Percentiles rank a stretch among this genome's conserved stretches.
Evolutionary conservation across 2,888 invertebrate genomes (phyloP).

Genomic region (Ernsta delagoae): DNA sequence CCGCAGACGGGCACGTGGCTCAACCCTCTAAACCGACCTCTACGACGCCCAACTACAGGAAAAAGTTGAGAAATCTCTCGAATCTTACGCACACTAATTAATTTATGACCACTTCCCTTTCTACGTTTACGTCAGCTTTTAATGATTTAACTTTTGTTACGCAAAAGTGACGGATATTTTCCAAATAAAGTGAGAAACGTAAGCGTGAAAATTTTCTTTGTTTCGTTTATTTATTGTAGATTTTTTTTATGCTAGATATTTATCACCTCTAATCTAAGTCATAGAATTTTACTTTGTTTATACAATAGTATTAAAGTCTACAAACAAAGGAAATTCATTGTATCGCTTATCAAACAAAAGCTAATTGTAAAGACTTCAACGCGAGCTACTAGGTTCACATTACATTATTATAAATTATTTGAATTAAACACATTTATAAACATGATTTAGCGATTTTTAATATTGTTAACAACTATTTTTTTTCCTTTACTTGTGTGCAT

Average conservation of each 20-base stretch:
- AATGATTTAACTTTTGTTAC: background rate
- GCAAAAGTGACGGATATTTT: background rate
- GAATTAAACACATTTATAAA: too few relatives aligned
- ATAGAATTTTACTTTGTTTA: too few relatives aligned
- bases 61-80: slow-evolving; percentile 69
- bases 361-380: background rate
- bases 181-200: background rate
- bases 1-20: slow-evolving; percentile 76
- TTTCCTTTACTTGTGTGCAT: too few relatives aligned
- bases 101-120: slow-evolving; percentile 12
- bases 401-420: background rate
- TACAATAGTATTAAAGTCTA: too few relatives aligned
- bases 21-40: slow-evolving; percentile 77
- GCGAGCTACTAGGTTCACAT: background rate
- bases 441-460: too few relatives aligned
- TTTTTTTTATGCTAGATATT: too few relatives aligned
- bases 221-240: too few relatives aligned
- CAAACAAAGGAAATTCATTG: too few relatives aligned
- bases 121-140: background rate
- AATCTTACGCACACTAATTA: slow-evolving; percentile 50
- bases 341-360: background rate
- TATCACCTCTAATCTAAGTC: too few relatives aligned
- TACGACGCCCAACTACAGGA: slow-evolving; percentile 60
- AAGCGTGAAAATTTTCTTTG: background rate
- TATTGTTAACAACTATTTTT: too few relatives aligned